These are phyloP conservation scores for Pandemis cinnamomeana DNA, from an alignment of 2,888 invertebrate genomes.

Conservation along the genomic window DNA sequence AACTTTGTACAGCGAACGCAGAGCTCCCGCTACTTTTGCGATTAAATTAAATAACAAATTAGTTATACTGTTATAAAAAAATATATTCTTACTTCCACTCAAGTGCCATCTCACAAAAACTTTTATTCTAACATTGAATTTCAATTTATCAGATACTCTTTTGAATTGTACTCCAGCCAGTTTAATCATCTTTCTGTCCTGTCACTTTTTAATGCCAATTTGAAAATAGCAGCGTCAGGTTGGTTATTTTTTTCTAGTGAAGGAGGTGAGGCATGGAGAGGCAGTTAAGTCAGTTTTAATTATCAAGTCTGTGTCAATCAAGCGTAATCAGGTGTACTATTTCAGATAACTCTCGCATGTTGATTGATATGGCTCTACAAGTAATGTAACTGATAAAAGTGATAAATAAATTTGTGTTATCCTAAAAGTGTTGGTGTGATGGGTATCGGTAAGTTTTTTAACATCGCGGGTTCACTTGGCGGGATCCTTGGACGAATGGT, in stretches of 20 bases:
- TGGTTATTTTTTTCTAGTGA: no score
- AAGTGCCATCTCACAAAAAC: constrained; percentile 1
- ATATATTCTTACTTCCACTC: constrained; percentile 20
- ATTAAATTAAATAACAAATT: constrained; percentile 5
- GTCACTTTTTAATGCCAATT: not conserved
- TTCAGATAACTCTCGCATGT: not conserved
- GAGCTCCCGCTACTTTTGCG: not conserved
- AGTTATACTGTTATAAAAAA: not conserved
- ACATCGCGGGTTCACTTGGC: constrained; percentile 63
- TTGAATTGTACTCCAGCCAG: not conserved
- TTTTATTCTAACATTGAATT: not conserved
- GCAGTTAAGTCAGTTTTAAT: no score
- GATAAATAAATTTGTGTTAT: not conserved
- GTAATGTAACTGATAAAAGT: not conserved
- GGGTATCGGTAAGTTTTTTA: constrained; percentile 9
- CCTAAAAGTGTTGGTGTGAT: constrained; percentile 15
- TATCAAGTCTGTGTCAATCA: no score
- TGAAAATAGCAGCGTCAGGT: no score
- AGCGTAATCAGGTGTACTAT: no score
- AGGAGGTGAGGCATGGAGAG: no score
- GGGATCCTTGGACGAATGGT: constrained; percentile 81
- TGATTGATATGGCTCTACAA: not conserved
- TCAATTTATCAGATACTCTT: not conserved
- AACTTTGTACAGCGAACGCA: not conserved
- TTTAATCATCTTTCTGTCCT: not conserved